Base-by-base conservation (phyloP, 1,140 invertebrate genomes). In the Drosophila santomea region DNA sequence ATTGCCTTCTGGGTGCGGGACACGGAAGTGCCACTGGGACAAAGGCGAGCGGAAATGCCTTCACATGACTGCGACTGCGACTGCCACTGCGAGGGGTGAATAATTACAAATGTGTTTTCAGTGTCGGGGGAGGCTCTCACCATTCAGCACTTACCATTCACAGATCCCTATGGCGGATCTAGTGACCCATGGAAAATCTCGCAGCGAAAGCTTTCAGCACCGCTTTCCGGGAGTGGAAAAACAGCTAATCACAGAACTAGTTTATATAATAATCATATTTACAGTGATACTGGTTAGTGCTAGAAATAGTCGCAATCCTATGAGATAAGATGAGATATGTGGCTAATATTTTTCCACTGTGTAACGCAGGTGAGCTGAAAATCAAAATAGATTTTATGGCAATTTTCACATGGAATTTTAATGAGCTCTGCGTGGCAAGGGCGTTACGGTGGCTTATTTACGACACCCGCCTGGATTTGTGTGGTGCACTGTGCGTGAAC, bases 21-120 rank as follows among this genome's bases (percentile, higher is more conserved):
- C 62, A 62, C 67, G 66, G 75, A 79, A 72, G 41, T 71, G 59
- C 58, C 17, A 41, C 15, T 51, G 56, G 57, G 39, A 62, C 64
- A 59, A 90, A 64, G 74, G 41, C 57, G 35, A 80, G 52, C 84
- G 84, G 84, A 88, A 88, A 89, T 89, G 84, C 84, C 80, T 67
- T 68, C 56, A 78, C 75, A 63, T 69, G 66, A 64, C 57, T 36
- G 39, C 64, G 66, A 64, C 57, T 36, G 39, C 64, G 56, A 73
- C 57, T 39, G 54, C 63, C 59, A 73, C 57, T 39, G 54, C 63
- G 62, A 72, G 77, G 85, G 84, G 84, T 89, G 84, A 74, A 89
- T 89, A 89, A 89, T 89, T 89, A 88, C 75, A 71, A 71, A 68
- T 68, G 75, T 73, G 60, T 67, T 58, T 78, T 28, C 20, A 20